phyloP scores from a whole-genome alignment of 2,888 invertebrate genomes.

The Willowsia nigromaculata region DNA sequence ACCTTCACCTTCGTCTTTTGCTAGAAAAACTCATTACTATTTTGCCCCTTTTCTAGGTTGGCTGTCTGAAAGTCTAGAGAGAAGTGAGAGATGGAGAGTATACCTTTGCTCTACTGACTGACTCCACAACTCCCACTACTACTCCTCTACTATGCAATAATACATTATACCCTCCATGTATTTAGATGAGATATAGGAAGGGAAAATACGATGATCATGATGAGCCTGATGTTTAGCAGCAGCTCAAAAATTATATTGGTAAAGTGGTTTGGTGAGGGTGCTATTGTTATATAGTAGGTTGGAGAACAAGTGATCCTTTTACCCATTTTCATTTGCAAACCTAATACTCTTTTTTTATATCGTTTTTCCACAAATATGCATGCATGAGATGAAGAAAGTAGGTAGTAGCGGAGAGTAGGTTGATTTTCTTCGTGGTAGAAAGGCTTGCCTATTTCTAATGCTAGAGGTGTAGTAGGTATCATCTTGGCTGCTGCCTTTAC shows the following conservation, averaged over 20 bases:
- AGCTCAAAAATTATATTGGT: neutral
- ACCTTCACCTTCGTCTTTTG: conserved; percentile 45
- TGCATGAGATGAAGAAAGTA: neutral
- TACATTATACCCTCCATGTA: neutral
- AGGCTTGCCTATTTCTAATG: neutral
- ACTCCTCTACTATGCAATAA: neutral
- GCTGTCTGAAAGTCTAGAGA: conserved; percentile 16
- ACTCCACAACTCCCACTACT: conserved; percentile 30
- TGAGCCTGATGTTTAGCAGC: neutral
- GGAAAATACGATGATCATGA: neutral
- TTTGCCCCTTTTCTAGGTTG: conserved; percentile 28
- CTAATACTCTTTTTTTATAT: neutral
- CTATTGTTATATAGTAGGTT: neutral
- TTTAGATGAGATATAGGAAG: neutral
- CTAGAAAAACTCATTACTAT: conserved; percentile 6
- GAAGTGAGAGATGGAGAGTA: neutral
- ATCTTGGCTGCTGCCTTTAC: neutral
- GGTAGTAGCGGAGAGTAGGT: neutral
- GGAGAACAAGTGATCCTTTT: conserved; percentile 63
- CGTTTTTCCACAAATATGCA: neutral
- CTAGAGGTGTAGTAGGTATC: neutral
- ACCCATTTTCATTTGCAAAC: conserved; percentile 56
- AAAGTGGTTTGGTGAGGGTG: neutral
- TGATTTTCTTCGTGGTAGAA: neutral
- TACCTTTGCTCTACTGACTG: conserved; percentile 68